Conservation (phyloP, 1,140 invertebrate species). For the Monochamus saltuarius region DNA sequence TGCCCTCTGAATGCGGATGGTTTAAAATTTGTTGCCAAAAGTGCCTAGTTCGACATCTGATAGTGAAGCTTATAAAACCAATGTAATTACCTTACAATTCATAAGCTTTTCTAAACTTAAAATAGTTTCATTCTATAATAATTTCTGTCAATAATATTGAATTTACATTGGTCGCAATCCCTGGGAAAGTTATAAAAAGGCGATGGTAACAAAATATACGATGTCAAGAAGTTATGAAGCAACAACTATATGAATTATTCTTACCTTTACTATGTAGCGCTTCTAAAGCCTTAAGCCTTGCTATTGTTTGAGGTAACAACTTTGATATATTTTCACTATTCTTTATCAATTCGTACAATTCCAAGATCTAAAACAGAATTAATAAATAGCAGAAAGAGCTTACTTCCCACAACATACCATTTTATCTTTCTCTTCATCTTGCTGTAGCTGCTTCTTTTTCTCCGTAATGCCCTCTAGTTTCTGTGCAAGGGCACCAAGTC, state of each 20-base stretch:
- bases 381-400: conserved; percentile 17
- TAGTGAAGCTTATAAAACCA: no score
- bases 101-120: no score
- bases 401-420: conserved; percentile 58
- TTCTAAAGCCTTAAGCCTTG: conserved; percentile 80
- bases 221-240: no score
- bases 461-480: conserved; percentile 77
- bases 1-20: no score
- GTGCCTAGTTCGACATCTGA: no score
- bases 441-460: conserved; percentile 61
- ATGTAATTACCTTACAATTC: no score
- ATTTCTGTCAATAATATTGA: no score
- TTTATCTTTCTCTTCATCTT: conserved; percentile 75
- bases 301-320: conserved; percentile 76
- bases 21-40: no score
- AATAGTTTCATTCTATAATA: no score
- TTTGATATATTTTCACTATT: conserved; percentile 78
- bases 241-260: conserved; percentile 5
- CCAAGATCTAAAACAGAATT: conserved; percentile 64
- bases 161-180: no score
- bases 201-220: no score
- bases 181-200: no score
- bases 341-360: conserved; percentile 84
- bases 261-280: conserved; percentile 86
- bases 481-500: conserved; percentile 69